These are phyloP conservation scores for Mesocricetus auratus DNA, from an alignment of 2,113 vertebrate species.

Conservation along the genomic window DNA sequence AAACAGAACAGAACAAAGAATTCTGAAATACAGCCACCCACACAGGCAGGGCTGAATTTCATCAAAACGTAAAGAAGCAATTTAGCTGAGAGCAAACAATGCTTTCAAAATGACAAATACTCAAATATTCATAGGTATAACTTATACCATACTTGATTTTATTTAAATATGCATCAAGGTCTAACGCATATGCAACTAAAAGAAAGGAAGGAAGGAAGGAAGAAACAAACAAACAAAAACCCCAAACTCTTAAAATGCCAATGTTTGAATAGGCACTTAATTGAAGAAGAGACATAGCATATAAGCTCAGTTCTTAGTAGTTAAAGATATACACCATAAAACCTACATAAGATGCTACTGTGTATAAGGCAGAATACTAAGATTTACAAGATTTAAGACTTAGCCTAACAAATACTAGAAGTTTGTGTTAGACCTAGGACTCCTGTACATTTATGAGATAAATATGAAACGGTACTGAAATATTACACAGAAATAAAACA, in stretches of 20 bases:
- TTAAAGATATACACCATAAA: not conserved
- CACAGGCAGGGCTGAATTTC: not conserved
- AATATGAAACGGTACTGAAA: not conserved
- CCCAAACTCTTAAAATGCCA: not conserved
- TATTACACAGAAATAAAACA: not conserved
- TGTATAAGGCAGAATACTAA: not conserved
- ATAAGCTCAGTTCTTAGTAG: not conserved
- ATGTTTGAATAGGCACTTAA: not conserved
- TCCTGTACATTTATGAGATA: not conserved
- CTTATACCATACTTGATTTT: not conserved
- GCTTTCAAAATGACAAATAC: not conserved
- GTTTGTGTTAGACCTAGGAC: not conserved
- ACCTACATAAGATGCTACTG: not conserved
- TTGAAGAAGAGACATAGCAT: not conserved
- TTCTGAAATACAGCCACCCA: not conserved
- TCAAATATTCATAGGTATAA: not conserved
- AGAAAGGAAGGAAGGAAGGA: not conserved
- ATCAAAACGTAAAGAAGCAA: not conserved
- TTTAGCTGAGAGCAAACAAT: conserved; percentile 7
- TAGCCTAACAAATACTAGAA: not conserved
- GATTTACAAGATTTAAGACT: not conserved
- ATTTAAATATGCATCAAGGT: not conserved
- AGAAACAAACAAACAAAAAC: too few species aligned
- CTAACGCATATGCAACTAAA: not conserved
- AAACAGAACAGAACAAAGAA: not conserved